Conservation (phyloP, 2,888 invertebrate species). For the Imbricaverruca yamaguchii region DNA sequence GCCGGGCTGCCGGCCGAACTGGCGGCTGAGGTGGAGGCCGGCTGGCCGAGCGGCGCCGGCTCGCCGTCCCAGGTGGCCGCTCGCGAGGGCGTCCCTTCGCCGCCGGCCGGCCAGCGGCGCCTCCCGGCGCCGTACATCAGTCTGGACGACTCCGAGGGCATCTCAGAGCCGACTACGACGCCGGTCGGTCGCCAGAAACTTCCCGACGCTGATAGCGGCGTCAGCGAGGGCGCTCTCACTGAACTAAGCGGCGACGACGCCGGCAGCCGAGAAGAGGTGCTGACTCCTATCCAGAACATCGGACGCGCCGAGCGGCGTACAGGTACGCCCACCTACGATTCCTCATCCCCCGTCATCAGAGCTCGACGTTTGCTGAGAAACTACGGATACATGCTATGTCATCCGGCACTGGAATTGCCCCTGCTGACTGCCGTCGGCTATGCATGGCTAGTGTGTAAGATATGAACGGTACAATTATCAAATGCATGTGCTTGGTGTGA, state of each 20-base stretch:
- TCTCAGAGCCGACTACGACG: no score
- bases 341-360: no score
- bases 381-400: no score
- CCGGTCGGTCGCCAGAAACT: background rate
- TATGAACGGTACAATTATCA: no score
- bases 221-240: background rate
- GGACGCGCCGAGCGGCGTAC: no score
- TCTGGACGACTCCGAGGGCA: background rate
- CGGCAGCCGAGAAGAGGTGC: background rate
- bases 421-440: no score
- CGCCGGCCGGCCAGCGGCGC: slow-evolving; percentile 32
- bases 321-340: no score
- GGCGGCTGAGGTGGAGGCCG: background rate
- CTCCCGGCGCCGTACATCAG: slow-evolving; percentile 35
- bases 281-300: background rate
- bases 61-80: background rate
- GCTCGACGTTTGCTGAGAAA: no score
- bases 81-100: background rate
- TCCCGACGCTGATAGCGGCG: background rate
- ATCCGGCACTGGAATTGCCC: no score
- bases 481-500: no score
- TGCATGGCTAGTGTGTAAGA: no score
- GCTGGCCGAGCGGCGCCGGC: background rate
- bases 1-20: background rate
- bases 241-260: background rate